Percentiles rank a stretch among this genome's conserved stretches.
Conservation (phyloP, 2,797 vertebrate species). For the Arrhamphus sclerolepis region DNA sequence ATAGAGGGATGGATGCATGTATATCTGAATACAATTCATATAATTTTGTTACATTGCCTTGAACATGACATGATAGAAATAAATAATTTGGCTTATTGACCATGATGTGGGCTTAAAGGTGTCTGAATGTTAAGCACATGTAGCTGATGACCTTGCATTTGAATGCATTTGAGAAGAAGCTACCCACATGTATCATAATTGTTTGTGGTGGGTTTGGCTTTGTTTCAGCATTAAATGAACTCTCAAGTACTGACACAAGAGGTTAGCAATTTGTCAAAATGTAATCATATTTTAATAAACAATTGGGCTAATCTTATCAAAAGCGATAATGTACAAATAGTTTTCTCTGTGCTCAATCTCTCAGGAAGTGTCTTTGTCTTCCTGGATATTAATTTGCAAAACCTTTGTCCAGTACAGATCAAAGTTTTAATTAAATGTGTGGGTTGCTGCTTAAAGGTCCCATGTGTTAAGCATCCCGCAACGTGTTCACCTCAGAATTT, state of each 20-base stretch:
- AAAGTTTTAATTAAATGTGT: slow-evolving; percentile 54
- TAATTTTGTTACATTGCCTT: slow-evolving; percentile 12
- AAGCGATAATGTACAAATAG: slow-evolving; percentile 60
- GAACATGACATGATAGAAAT: slow-evolving; percentile 2
- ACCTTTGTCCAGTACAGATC: slow-evolving; percentile 39
- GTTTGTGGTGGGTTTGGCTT: slow-evolving; percentile 31
- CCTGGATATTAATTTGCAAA: slow-evolving; percentile 53
- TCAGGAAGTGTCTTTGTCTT: slow-evolving; percentile 52
- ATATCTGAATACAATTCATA: slow-evolving; percentile 28
- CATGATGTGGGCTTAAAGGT: slow-evolving; percentile 3
- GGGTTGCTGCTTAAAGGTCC: slow-evolving; percentile 35
- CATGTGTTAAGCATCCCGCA: slow-evolving; percentile 22
- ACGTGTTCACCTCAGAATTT: slow-evolving; percentile 4
- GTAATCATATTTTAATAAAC: slow-evolving; percentile 62
- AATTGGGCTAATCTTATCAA: slow-evolving; percentile 57
- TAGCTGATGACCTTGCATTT: background rate
- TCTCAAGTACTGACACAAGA: slow-evolving; percentile 45
- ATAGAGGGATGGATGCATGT: slow-evolving; percentile 19
- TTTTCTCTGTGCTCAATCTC: slow-evolving; percentile 42
- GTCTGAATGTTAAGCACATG: slow-evolving; percentile 2
- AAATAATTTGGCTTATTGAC: slow-evolving; percentile 19
- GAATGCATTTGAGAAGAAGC: slow-evolving; percentile 19
- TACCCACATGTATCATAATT: slow-evolving; percentile 25
- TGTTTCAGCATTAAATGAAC: slow-evolving; percentile 49
- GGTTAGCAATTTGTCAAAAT: slow-evolving; percentile 59